A percentile compares a stretch with the other conserved stretches of the same genome.
Conservation (phyloP, 2,888 invertebrate species). For the Leptothorax acervorum region DNA sequence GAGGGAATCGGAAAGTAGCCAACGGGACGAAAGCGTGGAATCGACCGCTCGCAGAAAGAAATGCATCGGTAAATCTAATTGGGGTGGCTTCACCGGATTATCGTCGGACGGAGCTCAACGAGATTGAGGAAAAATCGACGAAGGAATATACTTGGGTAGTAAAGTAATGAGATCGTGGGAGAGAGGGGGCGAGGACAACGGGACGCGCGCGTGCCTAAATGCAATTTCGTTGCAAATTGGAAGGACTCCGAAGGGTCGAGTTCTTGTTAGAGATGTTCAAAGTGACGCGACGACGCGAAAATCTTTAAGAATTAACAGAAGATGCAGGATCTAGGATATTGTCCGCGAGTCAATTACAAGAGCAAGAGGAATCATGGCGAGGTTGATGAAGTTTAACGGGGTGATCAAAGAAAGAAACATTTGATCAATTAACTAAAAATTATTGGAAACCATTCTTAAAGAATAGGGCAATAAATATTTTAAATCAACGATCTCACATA, state of each 20-base stretch:
- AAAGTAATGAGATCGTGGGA: background rate
- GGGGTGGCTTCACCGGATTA: conserved; percentile 16
- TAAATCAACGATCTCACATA: background rate
- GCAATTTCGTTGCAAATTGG: conserved; percentile 26
- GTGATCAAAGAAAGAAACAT: background rate
- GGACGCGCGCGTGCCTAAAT: conserved; percentile 29
- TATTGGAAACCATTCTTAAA: background rate
- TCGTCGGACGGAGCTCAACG: conserved; percentile 8
- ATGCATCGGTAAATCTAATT: conserved; percentile 35
- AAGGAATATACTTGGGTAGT: conserved; percentile 17
- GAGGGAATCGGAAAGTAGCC: conserved; percentile 28
- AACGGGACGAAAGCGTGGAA: conserved; percentile 4
- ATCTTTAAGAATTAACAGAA: background rate
- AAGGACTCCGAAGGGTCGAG: background rate
- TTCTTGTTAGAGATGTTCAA: conserved; percentile 2
- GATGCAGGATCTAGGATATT: background rate
- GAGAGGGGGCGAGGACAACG: background rate
- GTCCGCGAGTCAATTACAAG: background rate
- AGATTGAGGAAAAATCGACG: conserved; percentile 24
- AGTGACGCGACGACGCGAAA: background rate
- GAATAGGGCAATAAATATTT: background rate
- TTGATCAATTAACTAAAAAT: background rate
- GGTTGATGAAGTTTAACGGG: background rate
- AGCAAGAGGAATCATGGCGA: background rate
- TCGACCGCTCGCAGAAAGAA: conserved; percentile 20